Conservation (phyloP, 2,113 vertebrate genomes). For the Chaenogobius annularis region DNA sequence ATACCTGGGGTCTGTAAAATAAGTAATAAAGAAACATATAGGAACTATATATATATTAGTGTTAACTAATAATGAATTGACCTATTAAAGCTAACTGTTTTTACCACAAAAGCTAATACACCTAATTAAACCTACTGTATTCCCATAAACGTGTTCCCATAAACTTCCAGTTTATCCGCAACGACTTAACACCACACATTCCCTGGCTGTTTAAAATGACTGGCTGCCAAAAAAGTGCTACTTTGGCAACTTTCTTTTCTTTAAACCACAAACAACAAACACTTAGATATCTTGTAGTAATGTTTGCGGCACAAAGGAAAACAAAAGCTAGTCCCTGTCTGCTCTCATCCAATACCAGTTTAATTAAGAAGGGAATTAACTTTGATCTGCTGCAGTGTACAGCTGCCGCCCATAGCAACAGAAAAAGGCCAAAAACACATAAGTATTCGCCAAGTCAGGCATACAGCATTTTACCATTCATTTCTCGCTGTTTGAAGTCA, state of each 20-base stretch:
- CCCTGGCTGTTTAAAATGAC: neutral
- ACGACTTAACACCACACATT: neutral
- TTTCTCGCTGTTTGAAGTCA: constrained; percentile 61
- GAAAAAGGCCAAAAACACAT: constrained; percentile 48
- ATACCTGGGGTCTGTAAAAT: too few relatives aligned
- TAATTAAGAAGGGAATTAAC: constrained; percentile 75
- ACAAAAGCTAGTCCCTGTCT: constrained; percentile 61
- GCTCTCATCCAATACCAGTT: constrained; percentile 63
- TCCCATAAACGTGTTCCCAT: too few relatives aligned
- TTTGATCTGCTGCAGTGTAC: constrained; percentile 62
- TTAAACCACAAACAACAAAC: neutral
- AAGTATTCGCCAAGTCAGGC: constrained; percentile 47
- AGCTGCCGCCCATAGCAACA: constrained; percentile 14
- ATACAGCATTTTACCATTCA: constrained; percentile 46
- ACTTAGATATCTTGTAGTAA: constrained; percentile 25
- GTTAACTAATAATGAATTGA: too few relatives aligned
- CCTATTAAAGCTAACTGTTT: neutral
- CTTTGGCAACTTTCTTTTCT: constrained; percentile 8
- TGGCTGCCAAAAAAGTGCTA: neutral
- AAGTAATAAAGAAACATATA: too few relatives aligned
- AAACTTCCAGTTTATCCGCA: neutral
- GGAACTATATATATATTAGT: too few relatives aligned
- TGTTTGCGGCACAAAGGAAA: constrained; percentile 62
- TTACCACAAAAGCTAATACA: neutral
- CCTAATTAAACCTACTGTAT: too few relatives aligned